phyloP scores from a whole-genome alignment of 2,888 invertebrate species.

The Operophtera brumata region DNA sequence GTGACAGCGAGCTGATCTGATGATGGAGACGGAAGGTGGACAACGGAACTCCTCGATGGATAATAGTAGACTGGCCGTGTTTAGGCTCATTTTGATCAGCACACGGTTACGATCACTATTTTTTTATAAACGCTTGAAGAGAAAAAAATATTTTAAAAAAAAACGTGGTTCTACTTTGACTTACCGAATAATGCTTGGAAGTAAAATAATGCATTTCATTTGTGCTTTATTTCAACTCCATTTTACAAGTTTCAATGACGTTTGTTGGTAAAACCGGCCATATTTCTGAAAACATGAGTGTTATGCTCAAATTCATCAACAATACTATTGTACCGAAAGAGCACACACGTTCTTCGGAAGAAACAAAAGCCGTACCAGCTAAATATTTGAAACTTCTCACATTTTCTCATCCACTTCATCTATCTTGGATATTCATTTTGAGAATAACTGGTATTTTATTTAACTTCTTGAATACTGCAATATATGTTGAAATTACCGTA shows the following conservation, averaged over 20 bases:
- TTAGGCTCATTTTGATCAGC: too few relatives aligned
- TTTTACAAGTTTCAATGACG: conserved; percentile 34
- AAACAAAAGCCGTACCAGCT: conserved; percentile 64
- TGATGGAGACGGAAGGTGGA: too few relatives aligned
- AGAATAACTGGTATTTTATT: too few relatives aligned
- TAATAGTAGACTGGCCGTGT: too few relatives aligned
- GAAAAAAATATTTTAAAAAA: too few relatives aligned
- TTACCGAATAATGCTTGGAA: background rate
- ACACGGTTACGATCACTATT: too few relatives aligned
- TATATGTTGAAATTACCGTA: too few relatives aligned
- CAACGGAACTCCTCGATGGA: too few relatives aligned
- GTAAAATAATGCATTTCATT: background rate
- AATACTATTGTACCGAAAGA: conserved; percentile 64
- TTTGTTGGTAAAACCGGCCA: conserved; percentile 46
- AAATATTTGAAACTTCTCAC: conserved; percentile 59
- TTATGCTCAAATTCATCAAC: conserved; percentile 64
- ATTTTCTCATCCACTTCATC: conserved; percentile 36
- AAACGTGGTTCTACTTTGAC: background rate
- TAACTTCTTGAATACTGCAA: too few relatives aligned
- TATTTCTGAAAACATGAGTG: conserved; percentile 67
- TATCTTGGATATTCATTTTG: background rate
- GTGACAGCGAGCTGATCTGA: too few relatives aligned
- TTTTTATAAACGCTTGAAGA: too few relatives aligned
- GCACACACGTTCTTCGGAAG: conserved; percentile 51
- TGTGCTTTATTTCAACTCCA: conserved; percentile 8